phyloP scores from a whole-genome alignment of 1,140 invertebrate species.

The Ostrea edulis region DNA sequence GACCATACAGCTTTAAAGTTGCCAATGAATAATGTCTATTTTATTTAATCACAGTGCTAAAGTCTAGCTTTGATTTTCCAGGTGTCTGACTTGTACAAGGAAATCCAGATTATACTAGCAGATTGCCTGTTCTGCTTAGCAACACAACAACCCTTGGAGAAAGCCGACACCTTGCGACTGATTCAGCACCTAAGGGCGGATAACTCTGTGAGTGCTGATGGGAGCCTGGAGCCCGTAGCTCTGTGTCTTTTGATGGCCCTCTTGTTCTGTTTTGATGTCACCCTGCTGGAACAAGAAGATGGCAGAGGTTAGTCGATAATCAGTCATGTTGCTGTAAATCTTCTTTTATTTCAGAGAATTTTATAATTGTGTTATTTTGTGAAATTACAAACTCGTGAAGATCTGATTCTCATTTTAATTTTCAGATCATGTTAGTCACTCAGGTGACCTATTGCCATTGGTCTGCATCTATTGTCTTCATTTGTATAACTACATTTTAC shows the following conservation, averaged over 20 bases:
- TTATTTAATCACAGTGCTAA: background rate
- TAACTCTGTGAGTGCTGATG: conserved; percentile 71
- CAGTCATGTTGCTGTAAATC: background rate
- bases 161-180: conserved; percentile 80
- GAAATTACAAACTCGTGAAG: too few species aligned
- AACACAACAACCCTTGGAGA: conserved; percentile 88
- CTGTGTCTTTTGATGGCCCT: conserved; percentile 90
- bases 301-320: conserved; percentile 54
- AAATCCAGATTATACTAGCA: conserved; percentile 88
- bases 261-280: conserved; percentile 91
- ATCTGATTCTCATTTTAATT: too few species aligned
- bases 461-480: too few species aligned
- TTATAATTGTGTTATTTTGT: too few species aligned
- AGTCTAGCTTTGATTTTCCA: conserved; percentile 74
- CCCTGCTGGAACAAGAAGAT: conserved; percentile 84
- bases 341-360: too few species aligned
- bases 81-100: conserved; percentile 89
- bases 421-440: too few species aligned
- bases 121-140: conserved; percentile 93
- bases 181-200: conserved; percentile 79
- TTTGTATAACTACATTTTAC: too few species aligned
- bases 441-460: too few species aligned
- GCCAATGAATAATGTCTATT: too few species aligned
- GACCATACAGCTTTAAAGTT: too few species aligned
- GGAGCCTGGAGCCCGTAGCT: conserved; percentile 87